Conservation (phyloP, 2,797 vertebrate species). For the Rhinella marina region DNA sequence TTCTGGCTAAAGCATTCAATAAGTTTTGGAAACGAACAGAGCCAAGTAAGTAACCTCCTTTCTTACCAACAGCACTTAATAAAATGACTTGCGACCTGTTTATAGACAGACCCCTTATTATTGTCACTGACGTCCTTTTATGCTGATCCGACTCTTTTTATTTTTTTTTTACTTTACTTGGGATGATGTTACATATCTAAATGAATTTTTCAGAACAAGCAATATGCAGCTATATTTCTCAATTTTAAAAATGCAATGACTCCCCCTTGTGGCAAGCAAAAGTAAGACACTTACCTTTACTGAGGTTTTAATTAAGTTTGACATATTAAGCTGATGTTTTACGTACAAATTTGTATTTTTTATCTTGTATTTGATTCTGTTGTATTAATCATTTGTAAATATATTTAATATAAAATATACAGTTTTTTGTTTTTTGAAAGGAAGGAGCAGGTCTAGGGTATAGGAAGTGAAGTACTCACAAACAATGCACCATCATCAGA, state of each 20-base stretch:
- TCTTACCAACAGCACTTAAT: constrained; percentile 46
- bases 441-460: too few relatives aligned
- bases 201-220: not conserved
- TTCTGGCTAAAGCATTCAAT: constrained; percentile 51
- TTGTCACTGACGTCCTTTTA: not conserved
- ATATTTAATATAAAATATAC: too few relatives aligned
- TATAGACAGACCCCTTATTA: constrained; percentile 26
- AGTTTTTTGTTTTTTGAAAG: too few relatives aligned
- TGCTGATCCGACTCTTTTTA: not conserved
- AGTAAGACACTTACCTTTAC: not conserved
- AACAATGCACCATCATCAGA: too few relatives aligned
- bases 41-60: constrained; percentile 35
- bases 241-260: constrained; percentile 29
- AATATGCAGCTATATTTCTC: not conserved
- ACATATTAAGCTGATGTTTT: not conserved
- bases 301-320: not conserved
- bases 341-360: not conserved
- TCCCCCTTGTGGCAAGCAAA: constrained; percentile 23
- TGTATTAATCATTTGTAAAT: too few relatives aligned
- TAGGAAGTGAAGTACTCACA: too few relatives aligned
- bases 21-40: constrained; percentile 57
- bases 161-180: constrained; percentile 5
- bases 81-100: constrained; percentile 45
- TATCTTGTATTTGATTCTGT: not conserved
- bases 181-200: not conserved